Percentiles rank a stretch among this genome's conserved stretches.
phyloP scores from a whole-genome alignment of 1,140 invertebrate species.

The Ceratosolen solmsi region DNA sequence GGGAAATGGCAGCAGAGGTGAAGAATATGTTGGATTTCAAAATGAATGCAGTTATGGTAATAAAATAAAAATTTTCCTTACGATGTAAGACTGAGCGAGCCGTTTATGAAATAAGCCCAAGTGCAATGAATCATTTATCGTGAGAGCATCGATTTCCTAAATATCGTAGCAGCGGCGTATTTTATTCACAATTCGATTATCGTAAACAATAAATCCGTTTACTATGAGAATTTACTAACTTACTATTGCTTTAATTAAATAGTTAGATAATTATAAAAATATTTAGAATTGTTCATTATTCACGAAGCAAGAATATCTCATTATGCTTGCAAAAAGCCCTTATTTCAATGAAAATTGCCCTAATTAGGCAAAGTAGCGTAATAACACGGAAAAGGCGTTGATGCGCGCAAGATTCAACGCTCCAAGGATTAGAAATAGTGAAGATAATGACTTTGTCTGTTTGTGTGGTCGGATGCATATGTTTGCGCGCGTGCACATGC shows the following conservation, averaged over 20 bases:
- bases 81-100: not conserved
- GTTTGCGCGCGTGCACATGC: no score
- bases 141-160: no score
- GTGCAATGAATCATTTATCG: not conserved
- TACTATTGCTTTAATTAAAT: no score
- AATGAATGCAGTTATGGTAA: slow-evolving; percentile 90
- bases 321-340: slow-evolving; percentile 11
- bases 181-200: no score
- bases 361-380: slow-evolving; percentile 40
- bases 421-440: no score
- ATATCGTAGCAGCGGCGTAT: no score
- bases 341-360: slow-evolving; percentile 16
- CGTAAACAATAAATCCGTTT: no score
- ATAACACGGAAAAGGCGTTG: slow-evolving; percentile 39
- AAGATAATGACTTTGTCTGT: no score
- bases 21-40: slow-evolving; percentile 94
- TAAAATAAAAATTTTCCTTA: not conserved
- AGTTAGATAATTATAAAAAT: not conserved
- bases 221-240: no score
- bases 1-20: slow-evolving; percentile 88
- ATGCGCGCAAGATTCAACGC: not conserved
- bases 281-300: not conserved
- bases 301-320: not conserved
- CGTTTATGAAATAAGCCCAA: not conserved
- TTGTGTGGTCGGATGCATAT: no score